Evolutionary conservation across 2,113 vertebrate species (phyloP), one percentile per base, ranked within the genome.

Genomic region (Callionymus lyra): DNA sequence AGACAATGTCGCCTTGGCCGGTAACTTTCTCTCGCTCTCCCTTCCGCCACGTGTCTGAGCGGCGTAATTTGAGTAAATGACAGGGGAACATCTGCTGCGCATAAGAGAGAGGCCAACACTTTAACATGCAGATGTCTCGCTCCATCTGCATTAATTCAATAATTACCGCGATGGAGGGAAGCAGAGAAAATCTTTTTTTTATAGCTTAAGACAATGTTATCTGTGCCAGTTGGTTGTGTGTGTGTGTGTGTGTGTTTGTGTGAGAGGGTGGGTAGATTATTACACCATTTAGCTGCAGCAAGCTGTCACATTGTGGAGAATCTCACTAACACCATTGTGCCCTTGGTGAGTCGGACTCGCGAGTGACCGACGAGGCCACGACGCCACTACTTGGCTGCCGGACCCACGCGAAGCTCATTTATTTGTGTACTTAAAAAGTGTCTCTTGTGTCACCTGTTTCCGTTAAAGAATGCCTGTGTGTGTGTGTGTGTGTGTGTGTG

Each of bases 201-300:
- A 80, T 81, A 80, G 77, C 80, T 83, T 83, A 86, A 84, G 82
- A 86, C 82, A 83, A 86, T 83, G 81, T 84, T 84, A 79, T 84
- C 76, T 63, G 70, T 79, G 81, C 80, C 77, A 83, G 74, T 85
- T 82, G 76, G 79, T 80, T 17, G 31, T 36, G 48, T 38, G 21
- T 40, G 27, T 39, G 41, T 40, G 21, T 41, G 48, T 59, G 57
- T 56, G 52, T 9, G 15, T 54, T 52, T 64, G 61, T 59, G 56
- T 16, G 53, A 67, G 72, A 61, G 74, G 77, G 65, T 76, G 66
- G 74, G 59, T 65, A 74, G 78, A 84, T 82, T 80, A 82, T 82
- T 81, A 83, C 80, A 82, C 77, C 81, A 68, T 80, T 82, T 82
- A 82, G 80, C 79, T 72, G 69, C 68, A 81, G 80, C 82, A 85